Percentiles rank a stretch among this genome's conserved stretches.
Conservation (phyloP, 2,888 invertebrate species). For the Parelbella ahira region DNA sequence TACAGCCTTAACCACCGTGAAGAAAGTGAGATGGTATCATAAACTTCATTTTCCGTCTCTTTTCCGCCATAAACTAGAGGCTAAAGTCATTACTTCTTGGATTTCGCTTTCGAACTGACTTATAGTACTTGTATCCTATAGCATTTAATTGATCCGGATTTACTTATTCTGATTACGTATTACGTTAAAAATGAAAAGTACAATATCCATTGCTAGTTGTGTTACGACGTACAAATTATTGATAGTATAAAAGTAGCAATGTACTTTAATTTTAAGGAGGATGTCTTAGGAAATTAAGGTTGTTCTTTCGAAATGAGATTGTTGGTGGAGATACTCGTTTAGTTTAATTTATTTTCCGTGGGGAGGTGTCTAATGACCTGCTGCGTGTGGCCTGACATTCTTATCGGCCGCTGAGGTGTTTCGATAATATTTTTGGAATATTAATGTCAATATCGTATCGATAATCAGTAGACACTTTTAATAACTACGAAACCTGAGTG, state of each 20-base stretch:
- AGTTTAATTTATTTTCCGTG: constrained; percentile 76
- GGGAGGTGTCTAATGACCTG: constrained; percentile 78
- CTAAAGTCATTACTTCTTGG: constrained; percentile 59
- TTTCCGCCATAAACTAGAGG: constrained; percentile 55
- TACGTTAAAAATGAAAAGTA: constrained; percentile 25
- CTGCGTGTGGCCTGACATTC: constrained; percentile 77
- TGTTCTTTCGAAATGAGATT: constrained; percentile 51
- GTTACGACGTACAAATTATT: neutral
- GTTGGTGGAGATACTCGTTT: constrained; percentile 72
- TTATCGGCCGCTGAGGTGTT: constrained; percentile 71
- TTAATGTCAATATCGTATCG: constrained; percentile 67
- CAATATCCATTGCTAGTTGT: constrained; percentile 37
- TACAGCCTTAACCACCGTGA: constrained; percentile 24
- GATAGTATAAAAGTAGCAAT: constrained; percentile 21
- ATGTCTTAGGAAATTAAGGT: constrained; percentile 29
- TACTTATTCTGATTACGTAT: constrained; percentile 31
- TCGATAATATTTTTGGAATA: constrained; percentile 76
- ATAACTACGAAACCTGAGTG: constrained; percentile 19
- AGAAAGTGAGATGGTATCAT: constrained; percentile 44
- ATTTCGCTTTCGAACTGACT: constrained; percentile 61
- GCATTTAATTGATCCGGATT: constrained; percentile 64
- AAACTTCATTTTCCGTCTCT: constrained; percentile 37
- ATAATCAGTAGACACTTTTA: constrained; percentile 42
- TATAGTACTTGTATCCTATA: constrained; percentile 65
- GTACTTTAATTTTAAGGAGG: constrained; percentile 32